Evolutionary conservation across 2,888 invertebrate genomes (phyloP).

Genomic region (Stenodema calcarata): DNA sequence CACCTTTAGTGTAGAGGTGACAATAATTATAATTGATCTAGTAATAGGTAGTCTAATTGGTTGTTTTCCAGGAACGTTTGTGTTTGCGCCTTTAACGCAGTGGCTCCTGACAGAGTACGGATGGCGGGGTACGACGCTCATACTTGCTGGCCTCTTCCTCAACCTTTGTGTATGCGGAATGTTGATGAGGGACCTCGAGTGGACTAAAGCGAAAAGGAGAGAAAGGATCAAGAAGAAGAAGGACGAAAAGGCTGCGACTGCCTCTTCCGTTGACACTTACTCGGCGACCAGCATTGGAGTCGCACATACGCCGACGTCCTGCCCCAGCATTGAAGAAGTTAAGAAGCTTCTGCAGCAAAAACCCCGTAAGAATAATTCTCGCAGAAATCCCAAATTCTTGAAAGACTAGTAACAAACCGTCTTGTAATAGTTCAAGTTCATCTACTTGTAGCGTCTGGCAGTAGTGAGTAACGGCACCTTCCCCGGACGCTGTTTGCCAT

Average conservation of each 20-base stretch:
- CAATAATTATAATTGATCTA: too few species aligned
- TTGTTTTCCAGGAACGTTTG: conserved; percentile 72
- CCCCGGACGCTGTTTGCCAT: too few species aligned
- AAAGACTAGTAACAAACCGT: neutral
- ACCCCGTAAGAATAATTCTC: conserved; percentile 52
- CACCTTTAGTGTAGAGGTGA: too few species aligned
- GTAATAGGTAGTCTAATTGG: neutral
- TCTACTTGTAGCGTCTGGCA: too few species aligned
- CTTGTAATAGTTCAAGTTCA: neutral
- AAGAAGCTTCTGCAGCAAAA: conserved; percentile 57
- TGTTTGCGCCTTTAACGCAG: conserved; percentile 82
- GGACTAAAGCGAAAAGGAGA: conserved; percentile 65
- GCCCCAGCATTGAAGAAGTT: conserved; percentile 58
- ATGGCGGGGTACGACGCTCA: conserved; percentile 83
- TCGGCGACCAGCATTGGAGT: conserved; percentile 51
- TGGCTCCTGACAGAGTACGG: conserved; percentile 77
- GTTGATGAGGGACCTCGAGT: conserved; percentile 78
- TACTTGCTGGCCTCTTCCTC: conserved; percentile 79
- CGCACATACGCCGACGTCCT: conserved; percentile 52
- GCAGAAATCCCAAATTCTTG: neutral
- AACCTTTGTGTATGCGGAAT: conserved; percentile 83
- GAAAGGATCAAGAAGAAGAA: conserved; percentile 64
- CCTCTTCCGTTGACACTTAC: conserved; percentile 52
- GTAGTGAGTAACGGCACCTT: too few species aligned
- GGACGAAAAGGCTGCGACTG: conserved; percentile 63